Evolutionary conservation across 2,113 vertebrate genomes (phyloP).

Genomic region (Crypturellus undulatus): DNA sequence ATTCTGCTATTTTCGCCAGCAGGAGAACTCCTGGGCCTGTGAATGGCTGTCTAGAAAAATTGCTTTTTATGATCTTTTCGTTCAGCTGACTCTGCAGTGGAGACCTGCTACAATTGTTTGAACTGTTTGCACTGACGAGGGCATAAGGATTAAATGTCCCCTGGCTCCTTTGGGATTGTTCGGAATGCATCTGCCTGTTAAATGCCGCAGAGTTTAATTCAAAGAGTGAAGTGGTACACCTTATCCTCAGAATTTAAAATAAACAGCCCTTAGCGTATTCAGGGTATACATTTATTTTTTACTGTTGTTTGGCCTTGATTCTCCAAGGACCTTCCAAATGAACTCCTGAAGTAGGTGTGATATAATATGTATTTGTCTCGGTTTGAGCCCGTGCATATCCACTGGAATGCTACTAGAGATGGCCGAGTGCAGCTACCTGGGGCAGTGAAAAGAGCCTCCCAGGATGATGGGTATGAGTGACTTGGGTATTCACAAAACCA

Average conservation of each 20-base stretch:
- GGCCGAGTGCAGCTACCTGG: not conserved
- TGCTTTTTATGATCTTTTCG: conserved; percentile 20
- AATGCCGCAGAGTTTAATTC: conserved; percentile 8
- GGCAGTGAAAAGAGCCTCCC: not conserved
- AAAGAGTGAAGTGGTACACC: not conserved
- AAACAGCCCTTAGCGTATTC: not conserved
- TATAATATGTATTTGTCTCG: not conserved
- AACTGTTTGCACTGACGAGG: not conserved
- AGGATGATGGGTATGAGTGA: not conserved
- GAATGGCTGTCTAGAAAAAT: conserved; percentile 22
- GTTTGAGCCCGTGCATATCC: not conserved
- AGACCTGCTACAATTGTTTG: not conserved
- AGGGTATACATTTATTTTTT: not conserved
- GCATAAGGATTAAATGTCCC: not conserved
- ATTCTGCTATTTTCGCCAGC: not conserved
- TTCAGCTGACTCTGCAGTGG: not conserved
- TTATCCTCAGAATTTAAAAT: conserved; percentile 33
- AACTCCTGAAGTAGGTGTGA: not conserved
- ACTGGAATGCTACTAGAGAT: not conserved
- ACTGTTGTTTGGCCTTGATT: not conserved
- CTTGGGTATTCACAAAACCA: not conserved
- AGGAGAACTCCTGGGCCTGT: not conserved
- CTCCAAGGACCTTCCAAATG: not conserved
- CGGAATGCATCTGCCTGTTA: conserved; percentile 20
- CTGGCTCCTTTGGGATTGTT: not conserved